These are phyloP conservation scores for Beaufortia kweichowensis DNA, from an alignment of 2,113 vertebrate genomes.

Conservation along the genomic window DNA sequence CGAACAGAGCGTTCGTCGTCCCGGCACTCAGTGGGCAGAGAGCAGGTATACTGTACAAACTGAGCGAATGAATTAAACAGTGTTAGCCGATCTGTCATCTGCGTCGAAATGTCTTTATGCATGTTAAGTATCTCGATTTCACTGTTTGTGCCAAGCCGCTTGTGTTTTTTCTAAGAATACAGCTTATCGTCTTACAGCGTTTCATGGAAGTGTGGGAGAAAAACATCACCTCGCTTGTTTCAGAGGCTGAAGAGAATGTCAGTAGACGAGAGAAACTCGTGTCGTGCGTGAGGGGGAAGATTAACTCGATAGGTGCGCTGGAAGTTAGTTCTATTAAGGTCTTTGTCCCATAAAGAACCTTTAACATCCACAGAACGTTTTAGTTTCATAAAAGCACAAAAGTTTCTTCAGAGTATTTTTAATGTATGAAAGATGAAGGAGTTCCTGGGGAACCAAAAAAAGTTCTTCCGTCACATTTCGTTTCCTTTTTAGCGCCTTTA, in stretches of 20 bases:
- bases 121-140: conserved; percentile 59
- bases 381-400: no score
- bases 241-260: not conserved
- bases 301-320: conserved; percentile 14
- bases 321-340: not conserved
- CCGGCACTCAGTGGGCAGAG: conserved; percentile 75
- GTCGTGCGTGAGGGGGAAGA: not conserved
- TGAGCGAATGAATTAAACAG: conserved; percentile 81
- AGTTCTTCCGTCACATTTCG: no score
- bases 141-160: conserved; percentile 44
- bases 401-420: no score
- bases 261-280: conserved; percentile 6
- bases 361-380: no score
- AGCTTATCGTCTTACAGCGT: conserved; percentile 20
- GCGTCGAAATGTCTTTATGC: conserved; percentile 72
- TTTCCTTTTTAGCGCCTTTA: no score
- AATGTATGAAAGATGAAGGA: no score
- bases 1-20: conserved; percentile 65
- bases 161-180: conserved; percentile 29
- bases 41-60: conserved; percentile 74
- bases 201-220: conserved; percentile 30
- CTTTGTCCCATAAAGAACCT: no score
- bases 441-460: no score
- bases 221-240: conserved; percentile 35
- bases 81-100: conserved; percentile 79